Evolutionary conservation across 2,113 vertebrate genomes (phyloP), one percentile per base, ranked within the genome.

Genomic region (Notechis scutatus): DNA sequence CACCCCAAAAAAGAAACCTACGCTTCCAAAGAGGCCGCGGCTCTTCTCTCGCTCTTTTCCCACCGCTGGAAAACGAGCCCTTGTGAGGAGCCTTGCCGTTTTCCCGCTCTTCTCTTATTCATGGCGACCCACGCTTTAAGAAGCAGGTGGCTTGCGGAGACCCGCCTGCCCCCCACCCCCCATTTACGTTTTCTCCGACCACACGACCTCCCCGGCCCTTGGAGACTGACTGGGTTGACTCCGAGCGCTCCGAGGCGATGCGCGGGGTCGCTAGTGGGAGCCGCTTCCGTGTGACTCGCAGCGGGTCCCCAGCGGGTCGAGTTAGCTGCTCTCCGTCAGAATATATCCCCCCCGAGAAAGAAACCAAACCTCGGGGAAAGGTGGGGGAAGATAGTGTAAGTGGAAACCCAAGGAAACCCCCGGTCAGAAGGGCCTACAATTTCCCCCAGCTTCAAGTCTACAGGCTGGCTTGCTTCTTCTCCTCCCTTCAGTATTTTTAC

Each of bases 21-120:
- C 59, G 45, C 88, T 92, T 92, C 92, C 90, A 91, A 86, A 55
- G 47, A 18, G 59, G 59, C 34, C 7, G n/a, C 52, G 50, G 18
- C 61, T 29, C n/a, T 92, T n/a, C 89, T 86, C 91, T 93, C 54
- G 0, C 45, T n/a, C 50, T n/a, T 86, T 88, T 20, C 47, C 90
- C 93, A 85, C 86, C 34, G 92, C 91, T 93, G 90, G 91, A 85
- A 96, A 95, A 93, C 93, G 92, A 93, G 95, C 92, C 90, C 91
- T 90, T 21, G n/a, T 10, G 90, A 10, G 18, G 2, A 89, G 50
- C 89, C 12, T 88, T 39, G 89, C 91, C 81, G 88, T 93, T 94
- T 90, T 85, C 89, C 54, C 90, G 90, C 61, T 56, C 42, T 74
- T 21, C 29, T 50, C 91, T 57, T 34, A 1, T 26, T 3, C 34